phyloP scores from a whole-genome alignment of 2,888 invertebrate genomes.

The Platycheirus albimanus region DNA sequence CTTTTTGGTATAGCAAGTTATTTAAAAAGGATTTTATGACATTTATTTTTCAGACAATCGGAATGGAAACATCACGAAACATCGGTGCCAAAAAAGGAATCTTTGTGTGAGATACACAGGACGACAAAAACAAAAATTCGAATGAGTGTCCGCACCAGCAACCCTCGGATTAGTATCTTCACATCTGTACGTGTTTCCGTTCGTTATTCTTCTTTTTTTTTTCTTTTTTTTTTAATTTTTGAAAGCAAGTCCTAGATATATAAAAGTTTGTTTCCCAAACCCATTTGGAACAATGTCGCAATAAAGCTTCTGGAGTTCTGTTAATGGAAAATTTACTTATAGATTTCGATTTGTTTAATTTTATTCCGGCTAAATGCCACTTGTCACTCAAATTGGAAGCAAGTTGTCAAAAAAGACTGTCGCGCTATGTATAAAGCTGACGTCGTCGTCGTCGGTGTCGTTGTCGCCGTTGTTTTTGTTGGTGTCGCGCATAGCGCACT shows the following conservation, averaged over 20 bases:
- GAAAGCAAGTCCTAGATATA: constrained; percentile 32
- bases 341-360: constrained; percentile 73
- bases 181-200: constrained; percentile 65
- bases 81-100: constrained; percentile 68
- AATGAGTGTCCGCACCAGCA: constrained; percentile 56
- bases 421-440: constrained; percentile 15
- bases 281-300: constrained; percentile 56
- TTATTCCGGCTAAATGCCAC: constrained; percentile 71
- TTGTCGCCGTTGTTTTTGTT: no score
- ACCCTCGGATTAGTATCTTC: constrained; percentile 72
- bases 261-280: constrained; percentile 48
- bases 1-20: constrained; percentile 63
- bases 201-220: constrained; percentile 21
- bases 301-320: constrained; percentile 59
- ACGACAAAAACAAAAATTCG: constrained; percentile 23
- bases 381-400: constrained; percentile 73
- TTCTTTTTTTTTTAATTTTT: not conserved
- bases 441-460: not conserved
- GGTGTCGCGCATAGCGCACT: not conserved
- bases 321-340: constrained; percentile 73
- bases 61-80: constrained; percentile 71
- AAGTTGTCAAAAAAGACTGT: constrained; percentile 69
- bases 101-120: constrained; percentile 48
- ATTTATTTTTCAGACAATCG: constrained; percentile 74
- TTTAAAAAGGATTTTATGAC: constrained; percentile 75